Evolutionary conservation across 1,140 invertebrate species (phyloP), one percentile per base, ranked within the genome.

Genomic region (Diabrotica undecimpunctata): DNA sequence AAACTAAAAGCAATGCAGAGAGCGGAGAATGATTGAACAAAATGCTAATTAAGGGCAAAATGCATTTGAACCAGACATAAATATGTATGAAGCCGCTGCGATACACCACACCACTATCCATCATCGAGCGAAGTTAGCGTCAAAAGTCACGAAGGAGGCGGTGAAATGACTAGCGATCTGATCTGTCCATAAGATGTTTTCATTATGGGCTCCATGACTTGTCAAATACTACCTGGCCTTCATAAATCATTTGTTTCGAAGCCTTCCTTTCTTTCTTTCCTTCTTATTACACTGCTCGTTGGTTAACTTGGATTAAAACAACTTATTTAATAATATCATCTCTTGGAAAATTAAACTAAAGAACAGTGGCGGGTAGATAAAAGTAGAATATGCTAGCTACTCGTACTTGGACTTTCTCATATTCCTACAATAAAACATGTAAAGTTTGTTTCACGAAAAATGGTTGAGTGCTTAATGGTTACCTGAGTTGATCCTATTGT

Each of bases 121-220:
- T 77, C 75, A 77, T 73, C 71, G 61, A 59, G 55, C 50, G 66
- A 69, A 69, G 74, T 75, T 74, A 77, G 76, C 76, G 76, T 77
- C 75, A 77, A 77, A 77, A 77, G 76, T 77, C 75, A 77, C 76
- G 76, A 76, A 75, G 70, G 66, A 76, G 76, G 76, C 76, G 76
- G 76, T 72, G 74, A 75, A 77, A 73, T 77, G 76, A 77, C 76
- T 77, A 74, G 76, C 76, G 74, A 77, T 76, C 76, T 76, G 74
- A 77, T 76, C 76, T 76, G 76, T 77, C 76, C 69, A 71, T 73
- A 72, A 77, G 76, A 77, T 77, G 76, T 77, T 77, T 77, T 77
- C 76, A 77, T 77, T 76, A 77, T 76, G 72, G 74, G 76, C 69
- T 76, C 76, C 73, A 74, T 77, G 76, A 77, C 74, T 77, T 69